Evolutionary conservation across 2,113 vertebrate species (phyloP), one percentile per base, ranked within the genome.

Genomic region (Oostethus manadensis): DNA sequence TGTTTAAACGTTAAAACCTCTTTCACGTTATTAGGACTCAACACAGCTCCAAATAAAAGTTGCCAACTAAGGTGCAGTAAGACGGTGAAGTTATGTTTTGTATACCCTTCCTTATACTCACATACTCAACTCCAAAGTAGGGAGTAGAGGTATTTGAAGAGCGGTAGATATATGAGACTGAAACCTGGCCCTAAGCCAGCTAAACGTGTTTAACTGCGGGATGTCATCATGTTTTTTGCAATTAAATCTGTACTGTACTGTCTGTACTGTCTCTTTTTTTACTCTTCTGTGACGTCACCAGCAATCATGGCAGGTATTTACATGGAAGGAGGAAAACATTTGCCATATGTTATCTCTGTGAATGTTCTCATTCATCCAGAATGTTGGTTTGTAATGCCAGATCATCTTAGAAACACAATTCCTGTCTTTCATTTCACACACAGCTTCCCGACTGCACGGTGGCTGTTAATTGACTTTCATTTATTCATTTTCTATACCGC

Each of bases 151-250:
- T 60, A 40, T 69, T 42, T 22, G 71, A 10, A 55, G 42, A 57
- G 57, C 23, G 40, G 35, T 4, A 58, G 51, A 76, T 72, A 65
- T 68, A 66, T 49, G 33, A n/a, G 59, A 80, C 61, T 81, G 88
- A 90, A 90, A 89, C 84, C 57, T 85, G 89, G 85, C 71, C 6
- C 45, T 0, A 48, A 48, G 77, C 88, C 87, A 86, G 0, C 64
- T 70, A 80, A 62, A 60, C 56, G 70, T 70, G 46, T 69, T 78
- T 60, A 53, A 66, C 68, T 71, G 66, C 16, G 47, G 40, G 78
- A 79, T 89, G 66, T 51, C 54, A 40, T 73, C 56, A 54, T 71
- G 14, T 47, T 71, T 63, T 23, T 21, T 59, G 61, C 56, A 46
- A 15, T 51, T 51, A 2, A 26, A 6, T 51, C 22, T 53, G 29